Conservation (phyloP, 2,113 vertebrate species). For the Trochalopteron elliotii region DNA sequence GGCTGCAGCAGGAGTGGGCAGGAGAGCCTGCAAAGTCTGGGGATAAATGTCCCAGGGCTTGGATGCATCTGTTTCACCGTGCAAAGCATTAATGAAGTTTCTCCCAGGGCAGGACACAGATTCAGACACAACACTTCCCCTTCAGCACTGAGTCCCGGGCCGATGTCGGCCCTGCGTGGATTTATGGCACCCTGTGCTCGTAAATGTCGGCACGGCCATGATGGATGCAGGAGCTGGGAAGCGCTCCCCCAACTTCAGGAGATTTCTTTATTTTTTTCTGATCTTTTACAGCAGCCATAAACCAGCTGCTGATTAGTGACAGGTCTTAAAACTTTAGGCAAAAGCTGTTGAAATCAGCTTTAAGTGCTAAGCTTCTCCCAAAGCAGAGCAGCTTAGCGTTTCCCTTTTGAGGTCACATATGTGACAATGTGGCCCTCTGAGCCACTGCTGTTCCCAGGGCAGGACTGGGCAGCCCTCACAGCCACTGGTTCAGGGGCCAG, state of each 20-base stretch:
- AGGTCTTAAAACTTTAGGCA: slow-evolving; percentile 62
- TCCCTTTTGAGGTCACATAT: slow-evolving; percentile 19
- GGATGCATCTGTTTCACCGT: rapidly evolving
- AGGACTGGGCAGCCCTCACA: not conserved
- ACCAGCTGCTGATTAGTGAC: slow-evolving; percentile 62
- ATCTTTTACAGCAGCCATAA: slow-evolving; percentile 57
- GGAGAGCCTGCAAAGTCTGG: not conserved
- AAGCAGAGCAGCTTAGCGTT: not conserved
- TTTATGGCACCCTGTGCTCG: not conserved
- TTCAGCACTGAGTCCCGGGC: not conserved
- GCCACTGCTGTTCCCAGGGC: rapidly evolving
- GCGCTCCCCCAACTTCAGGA: not conserved
- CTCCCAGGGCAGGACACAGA: not conserved
- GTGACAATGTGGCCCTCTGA: not conserved
- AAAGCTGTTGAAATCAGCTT: slow-evolving; percentile 67
- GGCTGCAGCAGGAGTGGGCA: rapidly evolving
- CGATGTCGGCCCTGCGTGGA: rapidly evolving
- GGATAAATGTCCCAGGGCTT: not conserved
- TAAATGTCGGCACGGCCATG: not conserved
- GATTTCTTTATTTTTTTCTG: slow-evolving; percentile 34
- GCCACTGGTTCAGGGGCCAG: not conserved
- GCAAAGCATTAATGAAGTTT: not conserved
- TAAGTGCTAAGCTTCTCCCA: slow-evolving; percentile 29
- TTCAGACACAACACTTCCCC: slow-evolving; percentile 18
- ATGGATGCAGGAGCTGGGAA: not conserved